Conservation (phyloP, 2,888 invertebrate genomes). For the Hirudinaria manillensis region DNA sequence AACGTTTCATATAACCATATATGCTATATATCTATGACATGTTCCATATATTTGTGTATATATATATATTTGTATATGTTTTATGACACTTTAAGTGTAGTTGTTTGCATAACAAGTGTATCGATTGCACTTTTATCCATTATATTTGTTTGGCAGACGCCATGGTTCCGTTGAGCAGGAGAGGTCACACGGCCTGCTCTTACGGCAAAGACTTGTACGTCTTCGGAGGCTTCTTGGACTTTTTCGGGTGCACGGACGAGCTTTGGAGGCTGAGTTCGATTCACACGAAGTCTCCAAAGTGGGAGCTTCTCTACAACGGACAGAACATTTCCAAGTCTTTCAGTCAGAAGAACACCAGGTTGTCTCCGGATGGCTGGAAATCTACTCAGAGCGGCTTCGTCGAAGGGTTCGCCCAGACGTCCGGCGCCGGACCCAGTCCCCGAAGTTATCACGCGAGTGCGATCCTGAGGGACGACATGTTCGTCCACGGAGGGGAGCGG, state of each 20-base stretch:
- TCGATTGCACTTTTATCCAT: not conserved
- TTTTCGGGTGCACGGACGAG: slow-evolving; percentile 75
- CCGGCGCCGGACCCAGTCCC: not conserved
- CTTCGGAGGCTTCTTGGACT: slow-evolving; percentile 80
- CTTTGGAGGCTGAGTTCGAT: slow-evolving; percentile 71
- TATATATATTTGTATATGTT: too few species aligned
- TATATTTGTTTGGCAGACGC: not conserved
- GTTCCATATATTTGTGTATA: too few species aligned
- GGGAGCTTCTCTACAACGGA: not conserved
- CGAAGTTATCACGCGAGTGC: not conserved
- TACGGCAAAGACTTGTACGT: slow-evolving; percentile 73
- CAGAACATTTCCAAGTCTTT: slow-evolving; percentile 6
- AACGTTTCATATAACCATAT: too few species aligned
- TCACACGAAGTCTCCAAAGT: not conserved
- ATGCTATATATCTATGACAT: too few species aligned
- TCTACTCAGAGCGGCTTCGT: not conserved
- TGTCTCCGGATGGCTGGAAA: not conserved
- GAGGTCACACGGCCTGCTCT: slow-evolving; percentile 76
- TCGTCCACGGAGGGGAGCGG: not conserved
- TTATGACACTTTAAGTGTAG: too few species aligned
- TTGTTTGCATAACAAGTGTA: too few species aligned
- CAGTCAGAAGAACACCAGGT: not conserved
- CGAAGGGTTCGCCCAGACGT: not conserved
- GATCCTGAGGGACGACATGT: not conserved
- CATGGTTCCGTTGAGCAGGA: slow-evolving; percentile 65